phyloP scores from a whole-genome alignment of 2,888 invertebrate genomes.

The Drosophila affinis region DNA sequence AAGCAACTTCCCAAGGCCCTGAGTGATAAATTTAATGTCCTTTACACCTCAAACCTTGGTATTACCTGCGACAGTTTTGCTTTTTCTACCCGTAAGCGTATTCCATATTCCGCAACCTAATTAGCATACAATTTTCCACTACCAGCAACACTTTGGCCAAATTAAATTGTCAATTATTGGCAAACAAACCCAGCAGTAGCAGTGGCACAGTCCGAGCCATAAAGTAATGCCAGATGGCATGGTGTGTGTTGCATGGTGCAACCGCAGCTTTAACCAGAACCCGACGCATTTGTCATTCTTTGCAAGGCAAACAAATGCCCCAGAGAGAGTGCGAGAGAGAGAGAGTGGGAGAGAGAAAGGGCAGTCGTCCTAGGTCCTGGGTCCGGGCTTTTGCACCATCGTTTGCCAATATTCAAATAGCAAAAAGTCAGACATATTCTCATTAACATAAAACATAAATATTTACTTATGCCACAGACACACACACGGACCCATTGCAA shows the following conservation, averaged over 20 bases:
- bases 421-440: conserved; percentile 82
- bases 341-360: conserved; percentile 30
- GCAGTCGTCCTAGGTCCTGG: conserved; percentile 17
- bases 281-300: conserved; percentile 73
- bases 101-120: conserved; percentile 13
- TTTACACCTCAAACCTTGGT: no score
- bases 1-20: no score
- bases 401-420: conserved; percentile 80
- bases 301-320: conserved; percentile 28
- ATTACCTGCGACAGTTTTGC: no score
- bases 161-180: conserved; percentile 83
- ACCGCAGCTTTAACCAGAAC: conserved; percentile 70
- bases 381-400: conserved; percentile 38
- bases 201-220: conserved; percentile 37
- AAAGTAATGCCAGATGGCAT: conserved; percentile 33
- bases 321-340: conserved; percentile 22
- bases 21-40: no score
- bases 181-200: conserved; percentile 66
- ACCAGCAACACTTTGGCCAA: conserved; percentile 69
- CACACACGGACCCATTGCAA: conserved; percentile 33
- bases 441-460: conserved; percentile 83
- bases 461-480: conserved; percentile 74
- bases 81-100: conserved; percentile 31
- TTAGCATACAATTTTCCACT: conserved; percentile 26
- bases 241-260: conserved; percentile 51